Percentiles rank a stretch among this genome's conserved stretches.
Conservation (phyloP, 2,888 invertebrate species). For the Agelastica alni region DNA sequence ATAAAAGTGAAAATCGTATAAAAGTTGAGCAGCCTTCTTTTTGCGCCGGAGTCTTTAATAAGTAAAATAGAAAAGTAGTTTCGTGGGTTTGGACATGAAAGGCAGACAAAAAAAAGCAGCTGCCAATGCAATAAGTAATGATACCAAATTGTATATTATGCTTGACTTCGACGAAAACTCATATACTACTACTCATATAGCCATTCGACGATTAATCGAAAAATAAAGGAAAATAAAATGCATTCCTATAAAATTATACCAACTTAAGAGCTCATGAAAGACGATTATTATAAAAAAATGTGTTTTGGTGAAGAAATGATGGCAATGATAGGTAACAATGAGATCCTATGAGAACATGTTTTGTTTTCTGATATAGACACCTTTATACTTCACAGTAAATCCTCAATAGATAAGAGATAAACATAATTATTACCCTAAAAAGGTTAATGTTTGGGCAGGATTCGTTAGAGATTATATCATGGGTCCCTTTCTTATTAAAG, state of each 20-base stretch:
- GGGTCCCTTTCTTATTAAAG: not conserved
- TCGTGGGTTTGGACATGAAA: too few relatives aligned
- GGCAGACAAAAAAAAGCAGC: too few relatives aligned
- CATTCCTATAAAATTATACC: too few relatives aligned
- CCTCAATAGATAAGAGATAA: not conserved
- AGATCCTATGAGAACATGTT: not conserved
- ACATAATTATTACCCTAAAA: not conserved
- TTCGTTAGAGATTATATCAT: not conserved
- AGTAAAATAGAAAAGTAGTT: too few relatives aligned
- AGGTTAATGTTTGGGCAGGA: not conserved
- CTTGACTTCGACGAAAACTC: not conserved
- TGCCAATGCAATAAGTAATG: not conserved
- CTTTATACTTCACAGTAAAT: not conserved
- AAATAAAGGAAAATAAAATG: too few relatives aligned
- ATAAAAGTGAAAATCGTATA: not conserved
- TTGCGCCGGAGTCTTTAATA: not conserved
- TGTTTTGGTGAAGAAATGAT: not conserved
- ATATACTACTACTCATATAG: not conserved
- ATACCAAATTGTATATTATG: not conserved
- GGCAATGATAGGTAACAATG: not conserved
- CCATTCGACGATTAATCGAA: too few relatives aligned
- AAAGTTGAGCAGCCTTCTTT: not conserved
- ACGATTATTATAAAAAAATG: too few relatives aligned
- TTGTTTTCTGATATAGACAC: not conserved
- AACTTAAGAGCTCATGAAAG: too few relatives aligned